These are phyloP conservation scores for Ormyrus pomaceus DNA, from an alignment of 2,888 invertebrate species.

Conservation along the genomic window DNA sequence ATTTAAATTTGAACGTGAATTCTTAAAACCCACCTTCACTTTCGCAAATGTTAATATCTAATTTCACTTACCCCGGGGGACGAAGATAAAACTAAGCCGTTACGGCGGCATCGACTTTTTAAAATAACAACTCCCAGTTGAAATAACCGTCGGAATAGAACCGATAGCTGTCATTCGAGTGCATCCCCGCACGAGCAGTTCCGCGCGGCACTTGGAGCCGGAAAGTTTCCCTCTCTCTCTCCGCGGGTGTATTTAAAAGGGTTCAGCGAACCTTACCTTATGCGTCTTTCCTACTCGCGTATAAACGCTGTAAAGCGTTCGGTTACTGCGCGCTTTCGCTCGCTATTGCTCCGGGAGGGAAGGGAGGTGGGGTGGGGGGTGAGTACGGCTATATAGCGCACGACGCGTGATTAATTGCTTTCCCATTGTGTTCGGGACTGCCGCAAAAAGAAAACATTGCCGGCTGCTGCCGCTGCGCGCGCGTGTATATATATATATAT, in stretches of 20 bases:
- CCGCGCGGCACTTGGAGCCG: no score
- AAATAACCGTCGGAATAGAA: no score
- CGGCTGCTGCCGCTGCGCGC: background rate
- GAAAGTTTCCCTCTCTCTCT: background rate
- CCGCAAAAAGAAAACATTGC: constrained; percentile 30
- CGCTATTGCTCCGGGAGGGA: background rate
- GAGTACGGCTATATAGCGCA: background rate
- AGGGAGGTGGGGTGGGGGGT: background rate
- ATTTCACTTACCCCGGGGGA: no score
- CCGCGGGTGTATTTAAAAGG: constrained; percentile 48
- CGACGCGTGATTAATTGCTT: constrained; percentile 50
- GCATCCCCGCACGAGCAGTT: no score
- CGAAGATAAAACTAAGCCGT: no score
- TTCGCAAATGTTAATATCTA: no score
- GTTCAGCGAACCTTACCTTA: constrained; percentile 47
- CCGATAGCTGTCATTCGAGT: no score
- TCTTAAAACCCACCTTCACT: no score
- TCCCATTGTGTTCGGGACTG: constrained; percentile 30
- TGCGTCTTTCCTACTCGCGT: background rate
- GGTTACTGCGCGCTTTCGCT: constrained; percentile 21
- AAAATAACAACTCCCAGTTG: no score
- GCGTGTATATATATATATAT: no score
- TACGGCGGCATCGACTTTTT: no score
- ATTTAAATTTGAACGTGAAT: no score
- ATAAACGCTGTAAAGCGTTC: constrained; percentile 39